Percentiles rank a stretch among this genome's conserved stretches.
Evolutionary conservation across 2,797 vertebrate species (phyloP).

Genomic region (Scleropages formosus): DNA sequence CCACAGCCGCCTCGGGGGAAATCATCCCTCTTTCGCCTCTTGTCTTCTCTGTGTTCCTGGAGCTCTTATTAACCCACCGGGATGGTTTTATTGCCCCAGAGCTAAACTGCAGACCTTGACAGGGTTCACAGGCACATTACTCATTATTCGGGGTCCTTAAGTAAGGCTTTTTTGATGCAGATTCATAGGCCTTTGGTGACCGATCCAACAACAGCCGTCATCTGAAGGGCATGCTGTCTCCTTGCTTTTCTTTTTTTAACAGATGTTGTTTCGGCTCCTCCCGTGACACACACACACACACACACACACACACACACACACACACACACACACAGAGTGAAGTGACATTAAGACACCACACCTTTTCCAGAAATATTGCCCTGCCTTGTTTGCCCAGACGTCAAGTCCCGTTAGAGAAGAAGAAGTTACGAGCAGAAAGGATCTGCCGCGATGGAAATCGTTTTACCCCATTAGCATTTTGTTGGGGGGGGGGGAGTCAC

Average conservation of each 20-base stretch:
- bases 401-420: background rate
- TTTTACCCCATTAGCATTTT: background rate
- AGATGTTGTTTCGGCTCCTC: background rate
- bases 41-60: slow-evolving; percentile 14
- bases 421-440: background rate
- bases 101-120: slow-evolving; percentile 27
- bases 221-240: background rate
- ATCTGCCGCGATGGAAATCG: background rate
- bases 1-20: slow-evolving; percentile 13
- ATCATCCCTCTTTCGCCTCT: slow-evolving; percentile 23
- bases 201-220: background rate
- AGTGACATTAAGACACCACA: slow-evolving; percentile 23
- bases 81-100: slow-evolving; percentile 22
- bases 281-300: background rate
- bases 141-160: background rate
- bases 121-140: slow-evolving; percentile 14
- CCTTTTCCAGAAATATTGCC: background rate
- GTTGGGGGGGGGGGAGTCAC: too few species aligned
- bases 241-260: background rate
- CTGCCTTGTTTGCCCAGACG: slow-evolving; percentile 15
- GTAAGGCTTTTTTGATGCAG: slow-evolving; percentile 8
- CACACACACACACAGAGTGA: too few species aligned
- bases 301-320: too few species aligned
- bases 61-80: slow-evolving; percentile 15
- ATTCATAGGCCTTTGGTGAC: slow-evolving; percentile 15